Evolutionary conservation across 2,113 vertebrate species (phyloP), one percentile per base, ranked within the genome.

Genomic region (Siniperca knerii): DNA sequence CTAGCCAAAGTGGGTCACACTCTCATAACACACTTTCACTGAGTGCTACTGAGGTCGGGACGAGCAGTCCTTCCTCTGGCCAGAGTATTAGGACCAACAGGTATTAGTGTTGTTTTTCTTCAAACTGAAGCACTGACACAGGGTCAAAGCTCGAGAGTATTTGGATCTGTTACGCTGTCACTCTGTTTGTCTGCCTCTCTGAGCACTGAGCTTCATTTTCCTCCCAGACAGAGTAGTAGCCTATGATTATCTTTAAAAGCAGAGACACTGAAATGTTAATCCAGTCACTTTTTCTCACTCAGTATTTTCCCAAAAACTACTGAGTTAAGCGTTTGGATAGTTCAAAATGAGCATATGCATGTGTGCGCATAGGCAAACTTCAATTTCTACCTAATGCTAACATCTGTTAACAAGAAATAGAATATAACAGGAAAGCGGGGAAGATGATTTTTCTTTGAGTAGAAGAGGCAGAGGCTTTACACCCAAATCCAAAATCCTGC

Each of bases 1-100:
- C 86, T 54, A 76, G 52, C 37, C 61, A 85, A 91, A 91, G 85
- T 92, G 90, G 92, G 89, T 93, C 90, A 90, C 75, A 68, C 70
- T 79, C 81, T 84, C 16, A 54, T 76, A 84, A 85, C 89, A 83
- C 78, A 79, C 77, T 76, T 84, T 57, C 52, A 72, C 44, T 33
- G 65, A 84, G 83, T 37, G 67, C 75, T 75, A 77, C 77, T 68
- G 80, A 82, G 82, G 79, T 82, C 21, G 10, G 37, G 73, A 76
- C 11, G 4, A 69, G 69, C 70, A n/a, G 81, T 70, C 73, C 57
- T 9, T 74, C 75, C 77, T 65, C 62, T 58, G 62, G 64, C 61
- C 65, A 62, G 15, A 72, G 42, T 67, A 42, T 81, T 71, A 75
- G 62, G 69, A 80, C 61, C 18, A 54, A 70, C 81, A 85, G 77